A percentile compares a stretch with the other conserved stretches of the same genome.
Evolutionary conservation across 2,888 invertebrate species (phyloP).

Genomic region (Thereva unica): DNA sequence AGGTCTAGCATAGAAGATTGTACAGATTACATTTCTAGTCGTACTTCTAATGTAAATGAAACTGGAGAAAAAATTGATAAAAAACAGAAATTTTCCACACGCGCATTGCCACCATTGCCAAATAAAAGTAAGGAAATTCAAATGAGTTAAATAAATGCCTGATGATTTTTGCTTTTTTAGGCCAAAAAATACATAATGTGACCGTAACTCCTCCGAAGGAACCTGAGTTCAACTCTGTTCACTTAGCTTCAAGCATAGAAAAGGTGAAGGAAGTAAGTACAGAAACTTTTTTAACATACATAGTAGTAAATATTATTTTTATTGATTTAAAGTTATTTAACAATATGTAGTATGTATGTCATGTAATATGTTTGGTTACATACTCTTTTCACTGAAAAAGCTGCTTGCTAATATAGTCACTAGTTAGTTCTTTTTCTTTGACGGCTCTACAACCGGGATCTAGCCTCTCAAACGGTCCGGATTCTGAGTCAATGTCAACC

Average conservation of each 20-base stretch:
- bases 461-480: too few species aligned
- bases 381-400: too few species aligned
- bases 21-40: slow-evolving; percentile 42
- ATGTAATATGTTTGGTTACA: too few species aligned
- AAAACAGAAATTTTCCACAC: slow-evolving; percentile 63
- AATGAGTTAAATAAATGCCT: too few species aligned
- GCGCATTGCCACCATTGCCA: slow-evolving; percentile 72
- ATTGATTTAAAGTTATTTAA: too few species aligned
- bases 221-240: slow-evolving; percentile 60
- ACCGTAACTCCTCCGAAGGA: slow-evolving; percentile 48
- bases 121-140: slow-evolving; percentile 54
- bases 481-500: too few species aligned
- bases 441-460: too few species aligned
- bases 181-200: slow-evolving; percentile 14
- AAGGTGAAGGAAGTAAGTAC: slow-evolving; percentile 91
- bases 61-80: slow-evolving; percentile 51
- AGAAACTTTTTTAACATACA: neutral
- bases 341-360: too few species aligned
- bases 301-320: neutral
- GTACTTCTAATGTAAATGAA: slow-evolving; percentile 36
- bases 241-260: slow-evolving; percentile 89
- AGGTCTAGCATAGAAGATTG: slow-evolving; percentile 38
- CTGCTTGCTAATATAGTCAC: too few species aligned
- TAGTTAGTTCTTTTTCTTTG: too few species aligned
- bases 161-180: slow-evolving; percentile 3